Evolutionary conservation across 2,113 vertebrate genomes (phyloP), one percentile per base, ranked within the genome.

Genomic region (Oreocharis arfaki): DNA sequence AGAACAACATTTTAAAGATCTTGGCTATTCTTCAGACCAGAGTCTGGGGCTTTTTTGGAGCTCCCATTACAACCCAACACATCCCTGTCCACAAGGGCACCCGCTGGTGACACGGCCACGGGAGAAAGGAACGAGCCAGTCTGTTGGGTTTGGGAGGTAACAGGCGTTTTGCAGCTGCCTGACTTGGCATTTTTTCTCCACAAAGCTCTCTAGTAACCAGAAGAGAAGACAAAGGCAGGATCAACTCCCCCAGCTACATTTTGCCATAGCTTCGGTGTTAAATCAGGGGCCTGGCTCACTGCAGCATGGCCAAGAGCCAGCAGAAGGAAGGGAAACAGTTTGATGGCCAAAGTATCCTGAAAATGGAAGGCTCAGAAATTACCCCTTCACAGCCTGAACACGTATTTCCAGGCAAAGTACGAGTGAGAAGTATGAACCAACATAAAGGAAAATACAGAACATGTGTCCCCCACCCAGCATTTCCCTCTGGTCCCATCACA

Each of bases 81-180:
- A 1, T 11, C 55, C 39, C 6, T 37, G 50, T 10, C 42, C 74
- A 16, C 23, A 60, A 19, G 0, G 0, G 37, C 63, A 46, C 50
- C 30, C 0, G 4, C 28, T 33, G 42, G 27, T 56, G 57, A 44
- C 22, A 57, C 8, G 9, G 68, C 47, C 5, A 30, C 2, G 8
- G 17, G 16, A 82, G 69, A 83, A 70, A 69, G 2, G 4, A 65
- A 46, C 16, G 16, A 6, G 15, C 16, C 35, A 37, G 26, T 11
- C 86, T 49, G 28, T 5, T 26, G 60, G 2, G 52, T 39, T 53
- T 37, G 60, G 47, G 49, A 69, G 27, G 27, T 17, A 47, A 65
- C 9, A 52, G 37, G 32, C 39, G 21, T 20, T 67, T 10, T 41
- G 49, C 69, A 68, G 35, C 52, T 76, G 68, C 53, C 59, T 73